These are phyloP conservation scores for Pelochelys cantorii DNA, from an alignment of 2,797 vertebrate species.

Conservation along the genomic window DNA sequence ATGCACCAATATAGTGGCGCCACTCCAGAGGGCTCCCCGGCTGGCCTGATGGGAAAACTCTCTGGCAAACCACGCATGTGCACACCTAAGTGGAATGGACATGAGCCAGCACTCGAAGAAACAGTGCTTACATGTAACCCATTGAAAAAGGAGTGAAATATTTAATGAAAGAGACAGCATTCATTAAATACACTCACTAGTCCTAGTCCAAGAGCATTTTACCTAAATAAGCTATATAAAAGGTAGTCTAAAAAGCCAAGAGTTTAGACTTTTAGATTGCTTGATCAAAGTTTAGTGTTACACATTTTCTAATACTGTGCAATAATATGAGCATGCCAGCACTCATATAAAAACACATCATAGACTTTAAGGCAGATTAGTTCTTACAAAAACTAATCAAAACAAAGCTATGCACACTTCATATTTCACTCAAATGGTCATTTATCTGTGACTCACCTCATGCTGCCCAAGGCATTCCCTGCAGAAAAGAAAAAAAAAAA, in stretches of 20 bases:
- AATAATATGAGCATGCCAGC: constrained; percentile 7
- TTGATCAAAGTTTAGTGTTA: background rate
- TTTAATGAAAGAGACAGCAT: background rate
- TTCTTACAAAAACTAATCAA: background rate
- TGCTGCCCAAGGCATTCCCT: constrained; percentile 89
- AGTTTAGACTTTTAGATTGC: constrained; percentile 1
- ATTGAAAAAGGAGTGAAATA: background rate
- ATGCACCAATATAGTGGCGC: too few species aligned
- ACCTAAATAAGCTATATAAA: background rate
- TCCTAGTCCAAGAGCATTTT: background rate
- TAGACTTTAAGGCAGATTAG: background rate
- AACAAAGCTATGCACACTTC: background rate
- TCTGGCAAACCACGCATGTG: too few species aligned
- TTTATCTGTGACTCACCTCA: constrained; percentile 82
- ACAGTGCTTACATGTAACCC: background rate
- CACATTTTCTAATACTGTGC: background rate
- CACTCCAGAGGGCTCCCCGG: too few species aligned
- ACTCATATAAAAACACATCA: constrained; percentile 12
- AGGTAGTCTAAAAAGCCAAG: background rate
- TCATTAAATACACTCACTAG: background rate
- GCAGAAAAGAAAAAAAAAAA: constrained; percentile 69
- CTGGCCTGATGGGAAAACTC: too few species aligned
- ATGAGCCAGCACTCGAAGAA: background rate
- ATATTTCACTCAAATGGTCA: constrained; percentile 33
- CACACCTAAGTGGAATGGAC: too few species aligned